Percentiles rank a stretch among this genome's conserved stretches.
Evolutionary conservation across 2,888 invertebrate species (phyloP).

Genomic region (Entomobrya multifasciata): DNA sequence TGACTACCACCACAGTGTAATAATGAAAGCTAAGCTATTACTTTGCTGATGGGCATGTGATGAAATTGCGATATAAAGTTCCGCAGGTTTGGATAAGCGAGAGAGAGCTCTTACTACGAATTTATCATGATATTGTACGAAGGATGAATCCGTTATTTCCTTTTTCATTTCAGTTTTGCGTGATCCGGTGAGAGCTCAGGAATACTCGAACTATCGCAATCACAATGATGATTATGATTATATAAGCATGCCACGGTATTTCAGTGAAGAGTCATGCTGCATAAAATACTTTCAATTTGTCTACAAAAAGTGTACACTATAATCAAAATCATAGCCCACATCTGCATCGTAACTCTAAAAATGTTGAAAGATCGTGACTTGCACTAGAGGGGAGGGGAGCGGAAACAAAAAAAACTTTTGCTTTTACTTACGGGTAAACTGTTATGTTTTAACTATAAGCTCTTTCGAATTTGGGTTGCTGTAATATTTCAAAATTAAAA

Average conservation of each 20-base stretch:
- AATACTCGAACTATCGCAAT: constrained; percentile 3
- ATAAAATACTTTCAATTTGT: constrained; percentile 28
- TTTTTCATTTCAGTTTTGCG: constrained; percentile 55
- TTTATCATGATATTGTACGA: not conserved
- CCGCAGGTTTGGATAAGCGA: not conserved
- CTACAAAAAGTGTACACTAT: not conserved
- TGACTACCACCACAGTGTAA: constrained; percentile 6
- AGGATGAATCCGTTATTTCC: constrained; percentile 61
- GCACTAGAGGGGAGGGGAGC: too few species aligned
- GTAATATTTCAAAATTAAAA: too few species aligned
- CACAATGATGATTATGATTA: constrained; percentile 24
- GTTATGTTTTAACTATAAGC: too few species aligned
- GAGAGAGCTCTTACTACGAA: not conserved
- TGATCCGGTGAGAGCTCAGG: constrained; percentile 54
- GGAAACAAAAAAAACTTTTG: too few species aligned
- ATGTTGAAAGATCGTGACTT: constrained; percentile 35
- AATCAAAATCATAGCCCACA: constrained; percentile 24
- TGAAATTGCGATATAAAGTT: constrained; percentile 38
- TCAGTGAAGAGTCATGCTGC: constrained; percentile 24
- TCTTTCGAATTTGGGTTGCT: too few species aligned
- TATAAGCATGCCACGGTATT: not conserved
- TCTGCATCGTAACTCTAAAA: constrained; percentile 29
- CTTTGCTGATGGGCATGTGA: constrained; percentile 51
- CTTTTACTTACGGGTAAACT: too few species aligned
- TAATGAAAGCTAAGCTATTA: constrained; percentile 46